Evolutionary conservation across 2,888 invertebrate genomes (phyloP).

Genomic region (Yponomeuta sedellus): DNA sequence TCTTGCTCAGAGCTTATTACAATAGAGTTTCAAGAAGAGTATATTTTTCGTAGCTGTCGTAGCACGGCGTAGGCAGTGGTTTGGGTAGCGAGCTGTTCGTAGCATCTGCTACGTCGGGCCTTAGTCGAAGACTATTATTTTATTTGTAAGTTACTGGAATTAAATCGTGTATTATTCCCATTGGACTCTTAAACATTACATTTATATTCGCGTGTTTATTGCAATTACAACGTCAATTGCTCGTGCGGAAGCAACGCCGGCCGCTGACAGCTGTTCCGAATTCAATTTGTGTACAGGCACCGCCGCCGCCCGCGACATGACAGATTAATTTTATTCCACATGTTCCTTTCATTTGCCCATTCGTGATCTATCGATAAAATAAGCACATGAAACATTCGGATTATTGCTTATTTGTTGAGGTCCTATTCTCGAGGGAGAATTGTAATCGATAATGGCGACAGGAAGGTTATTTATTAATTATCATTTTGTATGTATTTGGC

Average conservation of each 20-base stretch:
- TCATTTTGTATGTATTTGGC: too few species aligned
- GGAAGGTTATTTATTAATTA: too few species aligned
- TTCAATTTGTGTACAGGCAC: slow-evolving; percentile 2
- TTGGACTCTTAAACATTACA: background rate
- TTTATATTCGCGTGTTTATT: background rate
- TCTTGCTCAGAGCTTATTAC: too few species aligned
- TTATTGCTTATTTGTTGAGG: background rate
- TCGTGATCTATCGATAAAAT: background rate
- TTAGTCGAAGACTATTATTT: background rate
- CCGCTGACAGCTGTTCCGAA: slow-evolving; percentile 10
- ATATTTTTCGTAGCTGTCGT: background rate
- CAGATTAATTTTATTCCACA: slow-evolving; percentile 5
- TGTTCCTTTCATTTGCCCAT: slow-evolving; percentile 1
- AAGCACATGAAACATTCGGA: background rate
- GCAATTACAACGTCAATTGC: background rate
- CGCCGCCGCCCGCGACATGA: background rate
- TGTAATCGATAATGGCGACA: too few species aligned
- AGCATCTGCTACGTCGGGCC: background rate
- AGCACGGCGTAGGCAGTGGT: background rate
- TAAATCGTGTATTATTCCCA: background rate
- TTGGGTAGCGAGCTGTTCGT: background rate
- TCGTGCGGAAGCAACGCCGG: background rate
- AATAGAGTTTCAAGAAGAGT: background rate
- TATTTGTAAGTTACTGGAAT: background rate
- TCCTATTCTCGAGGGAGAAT: background rate